These are phyloP conservation scores for Conus canariensis DNA, from an alignment of 2,888 invertebrate genomes.

Conservation along the genomic window DNA sequence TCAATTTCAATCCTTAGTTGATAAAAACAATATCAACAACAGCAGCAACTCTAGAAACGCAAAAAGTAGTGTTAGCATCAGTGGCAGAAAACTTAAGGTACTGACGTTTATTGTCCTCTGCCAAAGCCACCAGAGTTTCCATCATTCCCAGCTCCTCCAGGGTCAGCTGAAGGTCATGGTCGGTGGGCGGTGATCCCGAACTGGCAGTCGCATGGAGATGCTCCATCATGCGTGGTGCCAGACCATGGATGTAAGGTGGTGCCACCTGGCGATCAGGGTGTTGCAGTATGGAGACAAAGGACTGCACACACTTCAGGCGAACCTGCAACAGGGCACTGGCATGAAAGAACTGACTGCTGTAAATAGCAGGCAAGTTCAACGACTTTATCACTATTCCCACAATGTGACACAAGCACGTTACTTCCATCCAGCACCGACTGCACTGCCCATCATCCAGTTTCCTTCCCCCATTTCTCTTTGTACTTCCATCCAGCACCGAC, in stretches of 20 bases:
- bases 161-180: slow-evolving; percentile 86
- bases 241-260: slow-evolving; percentile 89
- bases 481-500: too few species aligned
- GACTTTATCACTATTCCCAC: too few species aligned
- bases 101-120: slow-evolving; percentile 88
- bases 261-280: slow-evolving; percentile 86
- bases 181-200: slow-evolving; percentile 82
- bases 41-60: too few species aligned
- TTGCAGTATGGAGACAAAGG: slow-evolving; percentile 87
- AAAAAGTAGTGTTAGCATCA: too few species aligned
- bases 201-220: slow-evolving; percentile 85
- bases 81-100: neutral
- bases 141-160: slow-evolving; percentile 87
- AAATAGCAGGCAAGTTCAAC: too few species aligned
- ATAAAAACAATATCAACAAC: too few species aligned
- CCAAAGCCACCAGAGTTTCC: slow-evolving; percentile 87
- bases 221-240: slow-evolving; percentile 89
- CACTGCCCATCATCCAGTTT: too few species aligned
- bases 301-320: slow-evolving; percentile 88
- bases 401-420: too few species aligned
- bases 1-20: too few species aligned
- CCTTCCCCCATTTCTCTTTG: too few species aligned
- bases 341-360: neutral
- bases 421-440: too few species aligned
- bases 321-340: slow-evolving; percentile 80